Evolutionary conservation across 2,113 vertebrate genomes (phyloP).

Genomic region (Scophthalmus maximus): DNA sequence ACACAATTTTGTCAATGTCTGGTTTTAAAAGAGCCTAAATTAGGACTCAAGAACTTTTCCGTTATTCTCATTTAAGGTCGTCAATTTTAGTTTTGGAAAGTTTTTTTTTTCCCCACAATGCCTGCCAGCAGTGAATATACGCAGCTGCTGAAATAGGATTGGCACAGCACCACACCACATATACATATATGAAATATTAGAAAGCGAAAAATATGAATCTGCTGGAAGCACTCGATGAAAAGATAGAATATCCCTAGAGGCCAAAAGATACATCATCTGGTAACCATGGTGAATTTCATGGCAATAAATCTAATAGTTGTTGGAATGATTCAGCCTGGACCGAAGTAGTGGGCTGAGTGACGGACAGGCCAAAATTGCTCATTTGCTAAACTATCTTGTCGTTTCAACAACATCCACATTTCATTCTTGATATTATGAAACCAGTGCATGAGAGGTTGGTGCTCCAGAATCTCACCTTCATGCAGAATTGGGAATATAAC

Average conservation of each 20-base stretch:
- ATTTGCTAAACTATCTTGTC: not conserved
- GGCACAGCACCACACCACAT: not conserved
- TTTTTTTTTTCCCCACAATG: constrained; percentile 8
- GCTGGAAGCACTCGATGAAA: not conserved
- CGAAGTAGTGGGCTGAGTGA: too few relatives aligned
- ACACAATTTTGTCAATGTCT: constrained; percentile 24
- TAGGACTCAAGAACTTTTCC: constrained; percentile 6
- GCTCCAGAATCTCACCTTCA: too few relatives aligned
- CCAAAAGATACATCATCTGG: not conserved
- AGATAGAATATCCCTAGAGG: not conserved
- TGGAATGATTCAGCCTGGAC: not conserved
- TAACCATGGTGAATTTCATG: not conserved
- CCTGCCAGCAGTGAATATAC: constrained; percentile 18
- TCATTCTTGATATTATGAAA: not conserved
- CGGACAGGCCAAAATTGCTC: not conserved
- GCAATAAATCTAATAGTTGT: not conserved
- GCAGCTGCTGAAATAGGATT: constrained; percentile 1
- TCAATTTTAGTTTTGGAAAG: constrained; percentile 2
- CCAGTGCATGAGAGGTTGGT: not conserved
- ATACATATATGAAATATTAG: too few relatives aligned
- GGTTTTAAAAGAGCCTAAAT: constrained; percentile 31
- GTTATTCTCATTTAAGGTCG: constrained; percentile 30
- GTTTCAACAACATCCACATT: not conserved
- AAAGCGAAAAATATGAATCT: too few relatives aligned
- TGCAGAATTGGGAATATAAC: not conserved